Conservation (phyloP, 2,888 invertebrate species). For the Alloplasta piceator region DNA sequence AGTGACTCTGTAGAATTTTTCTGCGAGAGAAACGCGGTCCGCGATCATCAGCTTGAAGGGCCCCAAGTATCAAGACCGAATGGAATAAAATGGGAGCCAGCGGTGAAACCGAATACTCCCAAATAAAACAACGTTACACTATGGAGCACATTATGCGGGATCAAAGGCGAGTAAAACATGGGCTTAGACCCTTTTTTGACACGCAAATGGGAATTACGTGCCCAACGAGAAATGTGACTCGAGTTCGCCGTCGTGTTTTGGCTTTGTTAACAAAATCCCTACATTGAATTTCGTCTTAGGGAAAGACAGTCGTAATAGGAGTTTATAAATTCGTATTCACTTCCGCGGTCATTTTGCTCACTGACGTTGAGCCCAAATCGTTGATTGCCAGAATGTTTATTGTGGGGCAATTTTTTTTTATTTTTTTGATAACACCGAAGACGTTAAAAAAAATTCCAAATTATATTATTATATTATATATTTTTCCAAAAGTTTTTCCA, state of each 20-base stretch:
- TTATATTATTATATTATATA: no score
- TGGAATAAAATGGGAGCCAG: constrained; percentile 31
- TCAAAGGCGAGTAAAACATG: constrained; percentile 21
- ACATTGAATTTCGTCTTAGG: no score
- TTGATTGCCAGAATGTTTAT: no score
- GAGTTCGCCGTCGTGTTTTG: neutral
- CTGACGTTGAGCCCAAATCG: no score
- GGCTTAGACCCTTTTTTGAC: constrained; percentile 34
- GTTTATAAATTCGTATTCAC: no score
- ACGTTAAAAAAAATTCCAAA: no score
- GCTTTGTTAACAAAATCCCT: constrained; percentile 12
- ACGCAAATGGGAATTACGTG: constrained; percentile 49
- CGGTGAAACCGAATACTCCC: constrained; percentile 66
- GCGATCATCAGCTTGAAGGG: constrained; percentile 33
- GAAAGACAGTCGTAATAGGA: no score
- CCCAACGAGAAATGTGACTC: constrained; percentile 45
- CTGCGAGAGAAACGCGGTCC: constrained; percentile 27
- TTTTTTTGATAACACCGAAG: no score
- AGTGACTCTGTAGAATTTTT: neutral
- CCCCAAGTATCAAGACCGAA: constrained; percentile 28
- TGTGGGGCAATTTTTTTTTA: no score
- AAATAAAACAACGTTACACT: constrained; percentile 42
- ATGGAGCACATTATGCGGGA: neutral
- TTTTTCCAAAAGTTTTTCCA: no score
- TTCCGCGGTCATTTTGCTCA: no score